phyloP scores from a whole-genome alignment of 2,888 invertebrate species.

The Apodemia zela region DNA sequence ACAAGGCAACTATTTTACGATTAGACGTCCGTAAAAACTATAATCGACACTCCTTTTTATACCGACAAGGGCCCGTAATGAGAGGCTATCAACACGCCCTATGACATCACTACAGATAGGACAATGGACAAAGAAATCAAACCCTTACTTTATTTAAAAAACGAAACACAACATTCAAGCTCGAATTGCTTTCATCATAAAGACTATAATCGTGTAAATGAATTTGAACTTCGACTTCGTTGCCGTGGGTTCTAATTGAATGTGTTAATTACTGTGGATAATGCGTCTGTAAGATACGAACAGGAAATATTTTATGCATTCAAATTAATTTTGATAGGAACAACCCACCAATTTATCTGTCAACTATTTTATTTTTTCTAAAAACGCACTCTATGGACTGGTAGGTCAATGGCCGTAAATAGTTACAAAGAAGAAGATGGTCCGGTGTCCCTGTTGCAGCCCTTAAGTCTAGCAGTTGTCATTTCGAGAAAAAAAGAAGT shows the following conservation, averaged over 20 bases:
- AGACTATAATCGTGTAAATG: slow-evolving; percentile 1
- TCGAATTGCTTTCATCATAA: background rate
- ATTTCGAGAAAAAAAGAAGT: no score
- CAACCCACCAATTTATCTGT: no score
- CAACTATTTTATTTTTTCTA: no score
- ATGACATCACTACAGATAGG: slow-evolving; percentile 25
- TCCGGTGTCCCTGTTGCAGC: no score
- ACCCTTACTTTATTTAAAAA: slow-evolving; percentile 5
- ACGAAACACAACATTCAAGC: background rate
- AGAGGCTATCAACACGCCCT: slow-evolving; percentile 38
- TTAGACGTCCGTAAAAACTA: slow-evolving; percentile 1
- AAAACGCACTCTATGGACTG: no score
- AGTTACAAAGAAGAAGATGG: no score
- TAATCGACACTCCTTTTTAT: slow-evolving; percentile 12
- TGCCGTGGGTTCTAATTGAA: slow-evolving; percentile 20
- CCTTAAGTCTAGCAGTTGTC: no score
- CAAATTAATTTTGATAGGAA: background rate
- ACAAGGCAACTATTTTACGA: background rate
- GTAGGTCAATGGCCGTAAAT: no score
- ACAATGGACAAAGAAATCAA: slow-evolving; percentile 9
- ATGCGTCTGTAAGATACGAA: background rate
- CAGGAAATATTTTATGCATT: slow-evolving; percentile 8
- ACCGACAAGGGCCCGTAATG: slow-evolving; percentile 34
- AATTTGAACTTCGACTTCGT: background rate
- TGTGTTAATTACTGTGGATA: slow-evolving; percentile 16